Evolutionary conservation across 2,888 invertebrate genomes (phyloP).

Genomic region (Bimastos eiseni): DNA sequence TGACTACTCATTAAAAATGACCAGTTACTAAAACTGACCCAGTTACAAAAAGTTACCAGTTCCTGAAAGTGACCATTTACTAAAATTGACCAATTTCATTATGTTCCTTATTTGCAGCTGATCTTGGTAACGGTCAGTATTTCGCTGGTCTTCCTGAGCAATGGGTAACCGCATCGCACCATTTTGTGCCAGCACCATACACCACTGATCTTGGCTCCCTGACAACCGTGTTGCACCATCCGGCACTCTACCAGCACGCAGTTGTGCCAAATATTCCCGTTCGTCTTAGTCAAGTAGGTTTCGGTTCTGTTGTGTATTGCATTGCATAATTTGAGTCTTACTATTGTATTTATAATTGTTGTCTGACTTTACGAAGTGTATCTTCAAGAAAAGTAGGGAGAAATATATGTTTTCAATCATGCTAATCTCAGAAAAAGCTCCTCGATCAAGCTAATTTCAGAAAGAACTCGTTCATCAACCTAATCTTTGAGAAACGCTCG

Average conservation of each 20-base stretch:
- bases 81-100: background rate
- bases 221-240: slow-evolving; percentile 65
- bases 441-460: too few relatives aligned
- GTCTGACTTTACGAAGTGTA: too few relatives aligned
- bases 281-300: slow-evolving; percentile 3
- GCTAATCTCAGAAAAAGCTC: too few relatives aligned
- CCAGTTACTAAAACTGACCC: background rate
- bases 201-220: slow-evolving; percentile 54
- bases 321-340: background rate
- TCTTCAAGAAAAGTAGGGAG: too few relatives aligned
- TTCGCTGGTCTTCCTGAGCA: slow-evolving; percentile 91
- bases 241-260: slow-evolving; percentile 79
- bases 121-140: slow-evolving; percentile 82
- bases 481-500: too few relatives aligned
- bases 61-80: background rate
- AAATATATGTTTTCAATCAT: too few relatives aligned
- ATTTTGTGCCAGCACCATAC: slow-evolving; percentile 66
- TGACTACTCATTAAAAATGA: too few relatives aligned
- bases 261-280: slow-evolving; percentile 88
- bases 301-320: background rate
- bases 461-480: too few relatives aligned
- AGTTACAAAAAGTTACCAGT: background rate
- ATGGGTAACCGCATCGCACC: slow-evolving; percentile 77
- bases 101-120: slow-evolving; percentile 63
- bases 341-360: too few relatives aligned